Base-by-base conservation (phyloP, 2,797 vertebrate species). In the Phalloptychus januarius region DNA sequence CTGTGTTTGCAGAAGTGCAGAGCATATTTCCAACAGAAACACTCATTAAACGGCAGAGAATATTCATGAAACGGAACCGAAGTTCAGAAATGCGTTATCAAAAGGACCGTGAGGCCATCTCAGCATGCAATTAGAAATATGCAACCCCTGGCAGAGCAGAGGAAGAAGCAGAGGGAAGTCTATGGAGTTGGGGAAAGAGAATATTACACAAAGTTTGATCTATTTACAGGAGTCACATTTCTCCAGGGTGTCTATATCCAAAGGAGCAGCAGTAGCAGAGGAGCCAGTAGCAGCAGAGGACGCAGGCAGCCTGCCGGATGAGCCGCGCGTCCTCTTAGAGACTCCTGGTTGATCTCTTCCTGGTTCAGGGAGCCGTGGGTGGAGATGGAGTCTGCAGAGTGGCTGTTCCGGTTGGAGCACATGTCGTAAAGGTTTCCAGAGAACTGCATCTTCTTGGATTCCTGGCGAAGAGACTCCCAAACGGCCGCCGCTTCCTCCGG, bases 391-490 rank as follows among this genome's bases (percentile, higher is more conserved):
- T 89, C 89, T 8, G 71, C 79, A 0, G 88, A 48, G 67, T 93
- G 61, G 92, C 85, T 70, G 84, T 92, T 80, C 16, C 93, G 95
- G 42, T 95, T 82, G 5, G 96, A 95, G 88, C 97, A 99, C 88
- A 98, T 95, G 88, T 96, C 95, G 36, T 98, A 97, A 72, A 99
- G 95, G 91, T 98, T 98, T 61, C 97, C 97, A 1, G 96, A 97
- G 89, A 97, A 97, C 77, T 97, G 96, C 89, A 96, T 97, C 88
- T 96, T 97, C 84, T 96, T 96, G 79, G 97, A 98, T 77, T 99
- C 97, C 85, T 95, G 95, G 38, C 96, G 96, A 83, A 98, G 95
- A 2, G 97, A 98, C 79, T 98, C 97, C 97, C 98, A 99, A 40
- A 98, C 95, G 0, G 96, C 93, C 0, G 97, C 96, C 0, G 97